These are phyloP conservation scores for Coreius guichenoti DNA, from an alignment of 2,797 vertebrate genomes.

Conservation along the genomic window DNA sequence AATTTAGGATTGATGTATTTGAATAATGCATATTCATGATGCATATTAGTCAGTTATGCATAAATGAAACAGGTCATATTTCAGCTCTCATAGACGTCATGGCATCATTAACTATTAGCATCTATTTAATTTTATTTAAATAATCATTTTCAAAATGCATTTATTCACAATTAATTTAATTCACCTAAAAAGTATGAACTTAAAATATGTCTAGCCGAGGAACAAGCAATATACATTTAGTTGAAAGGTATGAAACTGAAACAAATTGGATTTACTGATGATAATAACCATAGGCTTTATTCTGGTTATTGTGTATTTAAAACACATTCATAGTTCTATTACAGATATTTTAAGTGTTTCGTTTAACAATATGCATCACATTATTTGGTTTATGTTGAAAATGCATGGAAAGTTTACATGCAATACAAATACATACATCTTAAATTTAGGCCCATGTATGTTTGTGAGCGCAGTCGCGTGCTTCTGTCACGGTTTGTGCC, in stretches of 20 bases:
- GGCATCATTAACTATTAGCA: not conserved
- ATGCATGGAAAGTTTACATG: not conserved
- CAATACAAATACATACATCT: not conserved
- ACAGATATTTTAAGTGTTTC: not conserved
- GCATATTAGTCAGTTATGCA: not conserved
- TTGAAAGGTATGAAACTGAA: not conserved
- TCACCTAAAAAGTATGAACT: not conserved
- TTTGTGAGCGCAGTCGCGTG: too few species aligned
- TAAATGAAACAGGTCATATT: not conserved
- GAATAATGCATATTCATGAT: not conserved
- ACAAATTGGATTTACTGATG: not conserved
- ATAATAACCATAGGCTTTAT: too few species aligned
- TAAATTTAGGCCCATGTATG: too few species aligned
- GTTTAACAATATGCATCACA: not conserved
- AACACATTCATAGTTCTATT: not conserved
- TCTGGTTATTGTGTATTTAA: not conserved
- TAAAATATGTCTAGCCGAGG: not conserved
- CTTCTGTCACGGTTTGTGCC: conserved; percentile 33
- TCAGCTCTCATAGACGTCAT: not conserved
- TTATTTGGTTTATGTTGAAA: not conserved
- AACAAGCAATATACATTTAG: not conserved
- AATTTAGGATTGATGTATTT: too few species aligned
- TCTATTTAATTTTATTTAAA: not conserved
- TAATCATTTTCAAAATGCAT: not conserved
- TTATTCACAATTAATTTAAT: not conserved